Evolutionary conservation across 2,797 vertebrate genomes (phyloP), one percentile per base, ranked within the genome.

Genomic region (Alauda arvensis): DNA sequence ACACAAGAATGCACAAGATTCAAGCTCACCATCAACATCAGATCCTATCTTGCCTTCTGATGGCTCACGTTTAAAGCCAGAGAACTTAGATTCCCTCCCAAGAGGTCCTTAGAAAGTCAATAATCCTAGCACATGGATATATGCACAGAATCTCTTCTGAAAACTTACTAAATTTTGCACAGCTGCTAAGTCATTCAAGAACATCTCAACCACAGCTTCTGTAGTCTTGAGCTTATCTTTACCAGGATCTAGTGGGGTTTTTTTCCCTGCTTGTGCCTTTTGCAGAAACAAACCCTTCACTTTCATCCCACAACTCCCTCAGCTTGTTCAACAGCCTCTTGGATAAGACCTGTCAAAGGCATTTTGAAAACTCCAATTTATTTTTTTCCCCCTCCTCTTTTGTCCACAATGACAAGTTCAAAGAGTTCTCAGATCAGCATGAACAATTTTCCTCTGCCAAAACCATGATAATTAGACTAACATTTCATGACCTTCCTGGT

Each of bases 401-500:
- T 69, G 85, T 78, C 89, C 79, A 75, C 67, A 88, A 42, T 66
- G 82, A 92, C 79, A 90, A 85, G 72, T 90, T 91, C 82, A 92
- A 69, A 75, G 87, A 90, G 48, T 60, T 87, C 62, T 85, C 79
- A 28, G 42, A 90, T 63, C 56, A 81, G 63, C 65, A 72, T 1
- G 16, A 71, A 83, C 19, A 59, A 45, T 83, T 87, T 69, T 83
- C 39, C 39, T 81, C 62, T 81, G 79, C 67, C 84, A 83, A 85
- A 87, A n/a, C 45, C 37, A 76, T 18, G 70, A 39, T 87, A 93
- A 94, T 93, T 91, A 90, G 42, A 91, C 79, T 85, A 69, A 88
- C 59, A 81, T 75, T 79, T 88, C 83, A 76, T 61, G 72, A 90
- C 67, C 87, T 76, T 72, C 67, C 48, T 78, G 34, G 56, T 57